These are phyloP conservation scores for Phthorimaea operculella DNA, from an alignment of 1,140 invertebrate species.

Conservation along the genomic window DNA sequence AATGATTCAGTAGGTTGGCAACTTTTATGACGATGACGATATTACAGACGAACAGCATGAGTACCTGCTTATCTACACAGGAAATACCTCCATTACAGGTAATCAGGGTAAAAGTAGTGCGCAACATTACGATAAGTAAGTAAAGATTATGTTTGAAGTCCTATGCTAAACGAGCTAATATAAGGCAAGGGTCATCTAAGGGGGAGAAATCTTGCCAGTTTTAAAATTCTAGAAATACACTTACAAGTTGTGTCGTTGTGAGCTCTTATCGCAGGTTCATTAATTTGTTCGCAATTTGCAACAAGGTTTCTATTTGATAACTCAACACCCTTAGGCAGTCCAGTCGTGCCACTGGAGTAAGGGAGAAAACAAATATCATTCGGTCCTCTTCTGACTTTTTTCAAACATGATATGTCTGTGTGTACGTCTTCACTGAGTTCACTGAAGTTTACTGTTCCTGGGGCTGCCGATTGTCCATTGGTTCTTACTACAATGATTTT, in stretches of 20 bases:
- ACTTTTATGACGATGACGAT: too few species aligned
- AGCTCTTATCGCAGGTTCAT: conserved; percentile 37
- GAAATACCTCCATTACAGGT: too few species aligned
- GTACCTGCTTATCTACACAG: too few species aligned
- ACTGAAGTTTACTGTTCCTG: conserved; percentile 69
- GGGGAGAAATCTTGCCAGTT: too few species aligned
- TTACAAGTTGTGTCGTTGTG: conserved; percentile 50
- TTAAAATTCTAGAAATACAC: conserved; percentile 10
- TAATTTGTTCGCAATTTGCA: conserved; percentile 68
- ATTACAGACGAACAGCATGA: too few species aligned
- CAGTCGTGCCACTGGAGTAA: conserved; percentile 89
- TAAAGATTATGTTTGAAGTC: too few species aligned
- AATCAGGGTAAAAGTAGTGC: too few species aligned
- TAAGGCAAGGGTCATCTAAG: too few species aligned
- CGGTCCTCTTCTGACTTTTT: conserved; percentile 47
- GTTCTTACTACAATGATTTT: conserved; percentile 70
- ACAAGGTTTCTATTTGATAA: conserved; percentile 77
- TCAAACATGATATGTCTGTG: conserved; percentile 64
- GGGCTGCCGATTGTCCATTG: conserved; percentile 51
- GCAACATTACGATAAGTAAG: too few species aligned
- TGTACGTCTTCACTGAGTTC: conserved; percentile 67
- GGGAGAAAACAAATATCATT: conserved; percentile 71
- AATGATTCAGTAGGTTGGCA: too few species aligned
- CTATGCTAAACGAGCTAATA: too few species aligned
- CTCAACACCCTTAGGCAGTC: conserved; percentile 89